These are phyloP conservation scores for Notolabrus celidotus DNA, from an alignment of 2,797 vertebrate genomes.

Conservation along the genomic window DNA sequence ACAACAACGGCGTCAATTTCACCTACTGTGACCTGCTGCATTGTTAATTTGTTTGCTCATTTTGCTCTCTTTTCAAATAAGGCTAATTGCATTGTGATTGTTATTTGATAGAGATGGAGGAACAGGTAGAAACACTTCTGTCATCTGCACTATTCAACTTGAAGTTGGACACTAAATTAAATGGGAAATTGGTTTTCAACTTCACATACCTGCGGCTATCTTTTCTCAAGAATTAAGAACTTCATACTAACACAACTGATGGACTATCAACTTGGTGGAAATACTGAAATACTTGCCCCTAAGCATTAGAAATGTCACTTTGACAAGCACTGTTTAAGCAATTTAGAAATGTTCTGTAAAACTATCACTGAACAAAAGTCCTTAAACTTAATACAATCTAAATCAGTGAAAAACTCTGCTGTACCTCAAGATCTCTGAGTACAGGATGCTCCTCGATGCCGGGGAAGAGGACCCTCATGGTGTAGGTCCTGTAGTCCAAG, in stretches of 20 bases:
- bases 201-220: background rate
- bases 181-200: slow-evolving; percentile 21
- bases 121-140: slow-evolving; percentile 26
- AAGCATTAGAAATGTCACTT: background rate
- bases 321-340: background rate
- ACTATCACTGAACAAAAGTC: background rate
- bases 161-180: slow-evolving; percentile 3
- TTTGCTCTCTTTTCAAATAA: slow-evolving; percentile 61
- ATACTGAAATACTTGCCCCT: background rate
- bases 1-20: slow-evolving; percentile 73
- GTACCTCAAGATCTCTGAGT: slow-evolving; percentile 96
- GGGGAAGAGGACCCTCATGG: slow-evolving; percentile 98
- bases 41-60: slow-evolving; percentile 68
- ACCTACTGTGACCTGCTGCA: slow-evolving; percentile 70
- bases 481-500: slow-evolving; percentile 96
- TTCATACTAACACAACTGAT: slow-evolving; percentile 6
- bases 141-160: slow-evolving; percentile 10
- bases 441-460: slow-evolving; percentile 99
- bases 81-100: slow-evolving; percentile 70
- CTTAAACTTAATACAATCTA: background rate
- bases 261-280: background rate
- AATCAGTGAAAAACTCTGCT: background rate
- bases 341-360: background rate
- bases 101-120: slow-evolving; percentile 54
- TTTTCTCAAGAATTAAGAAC: background rate